These are phyloP conservation scores for Monochamus alternatus DNA, from an alignment of 2,888 invertebrate genomes.

Conservation along the genomic window DNA sequence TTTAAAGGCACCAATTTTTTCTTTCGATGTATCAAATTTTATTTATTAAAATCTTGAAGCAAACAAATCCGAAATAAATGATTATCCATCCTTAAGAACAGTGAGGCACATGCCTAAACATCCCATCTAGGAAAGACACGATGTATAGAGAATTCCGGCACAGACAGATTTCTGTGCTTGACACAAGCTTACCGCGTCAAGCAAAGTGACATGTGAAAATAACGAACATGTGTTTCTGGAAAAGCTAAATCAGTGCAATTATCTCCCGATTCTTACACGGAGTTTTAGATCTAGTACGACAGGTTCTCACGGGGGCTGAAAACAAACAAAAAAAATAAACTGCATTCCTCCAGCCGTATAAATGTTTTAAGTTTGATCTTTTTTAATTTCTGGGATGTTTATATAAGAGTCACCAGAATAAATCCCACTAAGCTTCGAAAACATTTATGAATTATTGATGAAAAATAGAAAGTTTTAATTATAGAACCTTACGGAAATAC, in stretches of 20 bases:
- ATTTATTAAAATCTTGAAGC: neutral
- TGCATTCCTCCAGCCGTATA: neutral
- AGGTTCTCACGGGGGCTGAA: neutral
- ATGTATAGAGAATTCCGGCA: neutral
- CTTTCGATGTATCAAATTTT: too few species aligned
- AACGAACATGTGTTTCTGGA: constrained; percentile 18
- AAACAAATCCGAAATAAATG: constrained; percentile 1
- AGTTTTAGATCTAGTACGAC: neutral
- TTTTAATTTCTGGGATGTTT: too few species aligned
- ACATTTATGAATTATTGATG: too few species aligned
- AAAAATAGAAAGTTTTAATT: too few species aligned
- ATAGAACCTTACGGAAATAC: too few species aligned
- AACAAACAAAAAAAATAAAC: neutral
- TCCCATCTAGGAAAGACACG: neutral
- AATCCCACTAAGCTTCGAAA: too few species aligned
- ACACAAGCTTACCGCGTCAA: constrained; percentile 10
- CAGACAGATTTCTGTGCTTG: neutral
- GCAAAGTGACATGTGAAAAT: constrained; percentile 14
- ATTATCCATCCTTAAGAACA: neutral
- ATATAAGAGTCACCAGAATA: too few species aligned
- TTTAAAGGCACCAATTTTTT: too few species aligned
- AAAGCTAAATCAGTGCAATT: constrained; percentile 18
- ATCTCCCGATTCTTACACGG: neutral
- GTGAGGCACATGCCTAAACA: neutral
- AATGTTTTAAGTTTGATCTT: neutral